Conservation (phyloP, 1,140 invertebrate species). For the Limonius californicus region DNA sequence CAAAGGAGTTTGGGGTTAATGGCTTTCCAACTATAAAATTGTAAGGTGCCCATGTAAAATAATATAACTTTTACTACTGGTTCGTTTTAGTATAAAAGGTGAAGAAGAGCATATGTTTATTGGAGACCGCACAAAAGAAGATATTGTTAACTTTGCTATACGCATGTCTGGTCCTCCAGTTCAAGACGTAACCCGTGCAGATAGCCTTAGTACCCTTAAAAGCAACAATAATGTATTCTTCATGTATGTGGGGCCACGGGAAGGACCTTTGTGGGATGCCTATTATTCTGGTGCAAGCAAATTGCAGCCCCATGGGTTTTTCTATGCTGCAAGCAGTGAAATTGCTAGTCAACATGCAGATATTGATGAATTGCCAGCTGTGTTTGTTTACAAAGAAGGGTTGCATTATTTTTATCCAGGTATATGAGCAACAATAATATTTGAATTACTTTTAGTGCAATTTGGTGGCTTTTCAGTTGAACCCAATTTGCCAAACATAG, state of each 20-base stretch:
- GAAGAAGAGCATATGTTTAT: slow-evolving; percentile 75
- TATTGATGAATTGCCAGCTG: slow-evolving; percentile 60
- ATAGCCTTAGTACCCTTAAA: slow-evolving; percentile 74
- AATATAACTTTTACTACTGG: too few species aligned
- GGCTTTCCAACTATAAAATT: slow-evolving; percentile 97
- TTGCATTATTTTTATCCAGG: slow-evolving; percentile 67
- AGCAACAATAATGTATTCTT: slow-evolving; percentile 79
- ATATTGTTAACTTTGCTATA: slow-evolving; percentile 90
- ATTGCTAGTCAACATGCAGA: slow-evolving; percentile 65
- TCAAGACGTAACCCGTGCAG: slow-evolving; percentile 68
- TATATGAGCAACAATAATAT: slow-evolving; percentile 39
- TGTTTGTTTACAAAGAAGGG: slow-evolving; percentile 85
- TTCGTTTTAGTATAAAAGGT: slow-evolving; percentile 84
- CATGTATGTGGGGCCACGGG: slow-evolving; percentile 75
- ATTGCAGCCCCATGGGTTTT: slow-evolving; percentile 80
- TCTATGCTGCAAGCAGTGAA: slow-evolving; percentile 71
- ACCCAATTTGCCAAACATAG: too few species aligned
- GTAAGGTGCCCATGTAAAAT: too few species aligned
- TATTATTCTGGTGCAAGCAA: slow-evolving; percentile 70
- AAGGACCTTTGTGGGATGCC: slow-evolving; percentile 73
- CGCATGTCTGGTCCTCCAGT: slow-evolving; percentile 85
- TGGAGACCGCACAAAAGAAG: slow-evolving; percentile 87
- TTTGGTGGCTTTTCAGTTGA: too few species aligned
- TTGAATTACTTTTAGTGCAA: background rate
- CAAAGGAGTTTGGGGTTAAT: slow-evolving; percentile 77